A percentile compares a stretch with the other conserved stretches of the same genome.
Conservation (phyloP, 2,797 vertebrate species). For the Sebastes matsubarae region DNA sequence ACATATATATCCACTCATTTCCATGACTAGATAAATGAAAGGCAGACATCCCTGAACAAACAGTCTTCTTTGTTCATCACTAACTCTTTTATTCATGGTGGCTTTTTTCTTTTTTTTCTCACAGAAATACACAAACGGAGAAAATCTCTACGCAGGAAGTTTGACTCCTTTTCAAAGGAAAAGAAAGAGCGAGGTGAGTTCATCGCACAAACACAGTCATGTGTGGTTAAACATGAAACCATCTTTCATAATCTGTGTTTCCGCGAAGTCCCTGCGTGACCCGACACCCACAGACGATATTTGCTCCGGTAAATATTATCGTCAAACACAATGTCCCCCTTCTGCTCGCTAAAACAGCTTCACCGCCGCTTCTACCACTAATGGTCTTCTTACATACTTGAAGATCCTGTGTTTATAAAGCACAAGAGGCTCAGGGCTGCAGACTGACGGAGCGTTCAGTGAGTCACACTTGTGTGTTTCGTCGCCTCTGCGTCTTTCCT, state of each 20-base stretch:
- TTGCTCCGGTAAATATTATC: background rate
- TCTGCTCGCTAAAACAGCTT: background rate
- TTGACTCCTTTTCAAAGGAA: constrained; percentile 90
- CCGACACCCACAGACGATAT: background rate
- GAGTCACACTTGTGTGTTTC: background rate
- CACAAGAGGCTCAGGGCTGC: background rate
- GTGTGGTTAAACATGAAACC: background rate
- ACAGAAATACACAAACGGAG: constrained; percentile 82
- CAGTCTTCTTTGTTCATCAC: background rate
- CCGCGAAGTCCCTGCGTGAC: background rate
- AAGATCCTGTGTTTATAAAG: constrained; percentile 34
- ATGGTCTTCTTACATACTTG: background rate
- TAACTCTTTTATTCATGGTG: background rate
- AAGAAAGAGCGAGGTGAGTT: constrained; percentile 87
- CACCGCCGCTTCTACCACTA: constrained; percentile 17
- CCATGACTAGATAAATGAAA: too few relatives aligned
- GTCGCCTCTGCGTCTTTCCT: background rate
- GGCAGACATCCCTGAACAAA: background rate
- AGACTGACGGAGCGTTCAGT: background rate
- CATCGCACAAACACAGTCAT: background rate
- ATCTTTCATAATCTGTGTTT: background rate
- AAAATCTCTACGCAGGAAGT: constrained; percentile 87
- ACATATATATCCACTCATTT: too few relatives aligned
- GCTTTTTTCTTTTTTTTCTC: background rate
- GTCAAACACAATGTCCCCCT: background rate